phyloP scores from a whole-genome alignment of 2,797 vertebrate genomes.

The Meda fulgida region DNA sequence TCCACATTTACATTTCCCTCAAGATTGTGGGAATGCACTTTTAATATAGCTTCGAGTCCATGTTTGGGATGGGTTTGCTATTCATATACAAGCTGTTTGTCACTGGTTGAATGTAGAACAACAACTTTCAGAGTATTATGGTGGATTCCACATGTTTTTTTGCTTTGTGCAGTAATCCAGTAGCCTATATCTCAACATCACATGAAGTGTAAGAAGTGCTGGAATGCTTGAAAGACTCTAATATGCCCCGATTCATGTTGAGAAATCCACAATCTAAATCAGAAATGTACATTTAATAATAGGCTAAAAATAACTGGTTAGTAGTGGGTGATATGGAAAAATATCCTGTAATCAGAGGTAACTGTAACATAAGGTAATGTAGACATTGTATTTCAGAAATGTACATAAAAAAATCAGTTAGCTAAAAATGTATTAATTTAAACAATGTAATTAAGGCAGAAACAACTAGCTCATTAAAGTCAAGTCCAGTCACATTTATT shows the following conservation, averaged over 20 bases:
- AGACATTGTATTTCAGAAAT: too few species aligned
- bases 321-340: too few species aligned
- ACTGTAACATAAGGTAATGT: too few species aligned
- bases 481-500: too few species aligned
- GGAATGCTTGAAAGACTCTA: background rate
- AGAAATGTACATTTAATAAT: background rate
- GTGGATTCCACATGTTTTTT: background rate
- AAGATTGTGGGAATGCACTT: background rate
- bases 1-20: slow-evolving; percentile 26
- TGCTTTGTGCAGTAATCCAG: background rate
- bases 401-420: too few species aligned
- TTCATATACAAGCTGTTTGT: background rate
- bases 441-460: too few species aligned
- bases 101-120: background rate
- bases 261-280: background rate
- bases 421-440: too few species aligned
- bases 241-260: background rate
- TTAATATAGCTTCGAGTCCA: background rate
- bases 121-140: background rate
- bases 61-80: background rate
- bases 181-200: background rate
- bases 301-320: background rate
- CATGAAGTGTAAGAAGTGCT: too few species aligned
- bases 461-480: too few species aligned
- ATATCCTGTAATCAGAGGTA: too few species aligned